phyloP scores from a whole-genome alignment of 2,888 invertebrate genomes.

The Archips crataeganus region DNA sequence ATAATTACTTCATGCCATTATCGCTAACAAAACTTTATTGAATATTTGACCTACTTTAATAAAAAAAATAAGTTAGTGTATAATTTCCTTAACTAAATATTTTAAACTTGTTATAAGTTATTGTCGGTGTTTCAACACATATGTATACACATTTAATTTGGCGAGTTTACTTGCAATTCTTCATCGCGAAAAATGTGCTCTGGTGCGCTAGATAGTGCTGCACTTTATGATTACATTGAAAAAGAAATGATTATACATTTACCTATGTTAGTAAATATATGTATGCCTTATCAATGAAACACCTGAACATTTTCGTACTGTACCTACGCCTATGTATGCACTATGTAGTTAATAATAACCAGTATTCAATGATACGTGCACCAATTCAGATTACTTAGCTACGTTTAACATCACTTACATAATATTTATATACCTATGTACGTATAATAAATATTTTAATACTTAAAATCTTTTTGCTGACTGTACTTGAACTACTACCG shows the following conservation, averaged over 20 bases:
- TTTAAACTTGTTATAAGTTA: not conserved
- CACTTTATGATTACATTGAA: not conserved
- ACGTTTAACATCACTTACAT: no score
- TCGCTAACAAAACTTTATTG: not conserved
- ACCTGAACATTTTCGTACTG: no score
- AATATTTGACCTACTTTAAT: conserved; percentile 1
- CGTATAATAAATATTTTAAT: no score
- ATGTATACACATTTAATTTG: not conserved
- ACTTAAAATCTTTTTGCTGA: no score
- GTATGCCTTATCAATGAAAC: no score
- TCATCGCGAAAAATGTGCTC: not conserved
- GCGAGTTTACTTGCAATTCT: not conserved
- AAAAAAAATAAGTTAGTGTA: not conserved
- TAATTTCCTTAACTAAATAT: not conserved
- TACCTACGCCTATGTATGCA: no score
- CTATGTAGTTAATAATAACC: no score
- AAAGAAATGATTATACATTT: not conserved
- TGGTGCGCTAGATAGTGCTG: not conserved
- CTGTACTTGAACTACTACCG: no score
- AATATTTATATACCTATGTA: no score
- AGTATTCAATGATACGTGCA: no score
- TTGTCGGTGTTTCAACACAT: conserved; percentile 8
- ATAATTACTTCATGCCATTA: not conserved
- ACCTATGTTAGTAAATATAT: not conserved
- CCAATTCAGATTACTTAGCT: not conserved